Percentiles rank a stretch among this genome's conserved stretches.
Evolutionary conservation across 2,888 invertebrate species (phyloP).

Genomic region (Lithophane socia): DNA sequence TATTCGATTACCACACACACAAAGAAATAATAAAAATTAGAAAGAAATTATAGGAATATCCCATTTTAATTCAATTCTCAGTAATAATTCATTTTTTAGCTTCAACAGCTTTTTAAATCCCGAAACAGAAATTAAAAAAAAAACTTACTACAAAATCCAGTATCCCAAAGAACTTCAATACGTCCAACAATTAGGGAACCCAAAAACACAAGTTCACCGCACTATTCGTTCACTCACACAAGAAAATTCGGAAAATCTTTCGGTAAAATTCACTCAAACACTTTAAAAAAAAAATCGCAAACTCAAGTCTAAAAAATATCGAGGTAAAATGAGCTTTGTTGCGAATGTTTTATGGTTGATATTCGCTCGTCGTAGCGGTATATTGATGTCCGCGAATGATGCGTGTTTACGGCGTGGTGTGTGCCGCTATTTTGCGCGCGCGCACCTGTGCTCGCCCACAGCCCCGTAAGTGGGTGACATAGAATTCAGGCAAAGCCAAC

Average conservation of each 20-base stretch:
- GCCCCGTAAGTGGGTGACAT: slow-evolving; percentile 79
- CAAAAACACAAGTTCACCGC: slow-evolving; percentile 66
- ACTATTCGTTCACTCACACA: slow-evolving; percentile 63
- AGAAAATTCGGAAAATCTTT: slow-evolving; percentile 50
- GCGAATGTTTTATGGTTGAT: slow-evolving; percentile 63
- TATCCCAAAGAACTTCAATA: slow-evolving; percentile 39
- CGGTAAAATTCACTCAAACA: slow-evolving; percentile 52
- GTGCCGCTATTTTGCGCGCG: slow-evolving; percentile 83
- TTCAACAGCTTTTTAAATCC: fast-evolving
- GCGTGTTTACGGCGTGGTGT: slow-evolving; percentile 83
- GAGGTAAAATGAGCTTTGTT: slow-evolving; percentile 55
- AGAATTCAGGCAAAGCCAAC: slow-evolving; percentile 71
- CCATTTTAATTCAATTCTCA: neutral
- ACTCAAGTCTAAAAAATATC: slow-evolving; percentile 23
- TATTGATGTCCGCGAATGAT: slow-evolving; percentile 65
- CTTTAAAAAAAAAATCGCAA: slow-evolving; percentile 30
- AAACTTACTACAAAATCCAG: slow-evolving; percentile 60
- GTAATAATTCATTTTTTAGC: neutral
- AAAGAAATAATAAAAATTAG: neutral
- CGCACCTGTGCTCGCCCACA: slow-evolving; percentile 75
- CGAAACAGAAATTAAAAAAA: neutral
- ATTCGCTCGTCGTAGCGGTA: slow-evolving; percentile 58
- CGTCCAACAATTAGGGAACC: slow-evolving; percentile 41
- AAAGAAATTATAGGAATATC: neutral
- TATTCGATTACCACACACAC: neutral